A percentile compares a stretch with the other conserved stretches of the same genome.
Conservation (phyloP, 2,113 vertebrate genomes). For the Vulpes lagopus region DNA sequence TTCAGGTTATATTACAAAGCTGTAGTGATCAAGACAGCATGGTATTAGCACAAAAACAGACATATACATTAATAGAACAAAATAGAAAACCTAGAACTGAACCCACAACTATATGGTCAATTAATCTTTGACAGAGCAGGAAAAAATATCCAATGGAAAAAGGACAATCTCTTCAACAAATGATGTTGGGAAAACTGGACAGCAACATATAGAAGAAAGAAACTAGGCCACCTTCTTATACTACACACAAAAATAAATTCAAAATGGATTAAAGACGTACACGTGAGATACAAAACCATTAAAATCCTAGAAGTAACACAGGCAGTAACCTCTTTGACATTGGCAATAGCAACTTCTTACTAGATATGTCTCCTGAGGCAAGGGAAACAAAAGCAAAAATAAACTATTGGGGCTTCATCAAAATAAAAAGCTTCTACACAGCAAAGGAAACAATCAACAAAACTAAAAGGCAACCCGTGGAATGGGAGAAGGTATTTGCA, state of each 20-base stretch:
- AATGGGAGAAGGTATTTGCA: not conserved
- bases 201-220: too few relatives aligned
- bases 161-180: too few relatives aligned
- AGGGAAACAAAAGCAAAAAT: not conserved
- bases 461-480: not conserved
- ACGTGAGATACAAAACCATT: too few relatives aligned
- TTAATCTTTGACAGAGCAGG: not conserved
- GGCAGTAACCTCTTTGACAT: too few relatives aligned
- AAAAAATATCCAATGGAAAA: not conserved
- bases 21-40: not conserved
- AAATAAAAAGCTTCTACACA: not conserved
- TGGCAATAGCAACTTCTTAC: too few relatives aligned
- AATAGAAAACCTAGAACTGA: not conserved
- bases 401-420: not conserved
- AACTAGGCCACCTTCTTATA: too few relatives aligned
- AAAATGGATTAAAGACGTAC: too few relatives aligned
- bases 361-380: too few relatives aligned
- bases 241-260: too few relatives aligned
- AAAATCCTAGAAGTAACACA: too few relatives aligned
- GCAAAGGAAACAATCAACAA: not conserved
- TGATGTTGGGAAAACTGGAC: too few relatives aligned
- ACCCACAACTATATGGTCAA: not conserved
- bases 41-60: not conserved
- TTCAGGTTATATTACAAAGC: not conserved
- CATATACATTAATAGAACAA: not conserved